Base-by-base conservation (phyloP, 1,140 invertebrate species). In the Aphelenchoides avenae region DNA sequence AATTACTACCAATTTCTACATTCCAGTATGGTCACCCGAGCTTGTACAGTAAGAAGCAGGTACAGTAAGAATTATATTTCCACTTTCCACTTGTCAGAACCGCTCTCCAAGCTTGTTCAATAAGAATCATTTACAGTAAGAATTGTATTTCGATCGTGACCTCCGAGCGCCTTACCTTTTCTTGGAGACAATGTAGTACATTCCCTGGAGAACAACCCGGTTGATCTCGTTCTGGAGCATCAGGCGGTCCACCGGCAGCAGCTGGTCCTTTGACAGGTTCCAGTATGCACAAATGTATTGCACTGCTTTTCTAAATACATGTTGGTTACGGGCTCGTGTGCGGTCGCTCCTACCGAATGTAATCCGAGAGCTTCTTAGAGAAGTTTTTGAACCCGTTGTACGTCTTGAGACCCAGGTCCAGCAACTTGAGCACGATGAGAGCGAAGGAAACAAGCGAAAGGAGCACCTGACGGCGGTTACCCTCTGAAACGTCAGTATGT, bases 201-300 rank as follows among this genome's bases (percentile, higher is more conserved):
- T 41, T n/a, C 58, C 51, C 48, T 63, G 59, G 3, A 66, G 43
- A 1, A 66, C 36, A 18, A 66, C 33, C 7, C 64, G 24, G 31
- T 66, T 68, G 11, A 66, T 43, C 51, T 66, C 64, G 27, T 68
- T 67, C 39, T 65, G 63, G 18, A 65, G 39, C 33, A 47, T 13
- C 27, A 31, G 18, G n/a, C 27, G 20, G 22, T 57, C 57, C 0
- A 51, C 3, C 1, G 37, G 26, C 6, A 24, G 4, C 22, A 57
- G 36, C 6, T 68, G 64, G 29, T 20, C 24, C 18, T 46, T 42
- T 40, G 46, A 22, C 11, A 64, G 40, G 30, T 55, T 40, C 63
- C 63, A 65, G 33, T 65, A 65, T 22, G 24, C 49, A 26, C 54
- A 67, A 30, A 65, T 30, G 18, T 15, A 41, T 41, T 47, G 48